Evolutionary conservation across 2,797 vertebrate species (phyloP).

Genomic region (Clarias platycephalus): DNA sequence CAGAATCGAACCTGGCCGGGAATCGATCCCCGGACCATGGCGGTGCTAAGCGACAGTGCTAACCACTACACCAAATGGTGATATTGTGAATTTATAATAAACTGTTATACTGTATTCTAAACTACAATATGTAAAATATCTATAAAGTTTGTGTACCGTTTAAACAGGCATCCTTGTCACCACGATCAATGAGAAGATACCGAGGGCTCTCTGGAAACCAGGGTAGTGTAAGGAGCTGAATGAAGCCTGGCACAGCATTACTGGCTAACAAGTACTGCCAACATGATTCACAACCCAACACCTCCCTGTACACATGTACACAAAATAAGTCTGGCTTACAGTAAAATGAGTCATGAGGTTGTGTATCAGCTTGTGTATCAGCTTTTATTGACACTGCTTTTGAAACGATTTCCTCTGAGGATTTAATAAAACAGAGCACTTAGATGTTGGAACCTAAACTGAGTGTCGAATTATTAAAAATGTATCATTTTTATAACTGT

Average conservation of each 20-base stretch:
- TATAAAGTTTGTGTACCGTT: slow-evolving; percentile 67
- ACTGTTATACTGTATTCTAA: neutral
- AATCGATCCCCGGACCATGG: no score
- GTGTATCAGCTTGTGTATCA: neutral
- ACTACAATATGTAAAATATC: neutral
- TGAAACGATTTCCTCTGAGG: neutral
- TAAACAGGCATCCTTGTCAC: slow-evolving; percentile 82
- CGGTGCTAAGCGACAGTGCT: no score
- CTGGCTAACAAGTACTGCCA: slow-evolving; percentile 89
- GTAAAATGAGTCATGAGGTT: neutral
- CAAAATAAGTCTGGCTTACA: neutral
- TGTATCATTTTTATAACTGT: neutral
- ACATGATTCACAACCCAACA: slow-evolving; percentile 79
- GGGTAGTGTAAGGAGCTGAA: slow-evolving; percentile 85
- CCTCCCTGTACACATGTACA: slow-evolving; percentile 73
- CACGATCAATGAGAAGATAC: slow-evolving; percentile 87
- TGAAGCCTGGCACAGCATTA: slow-evolving; percentile 81
- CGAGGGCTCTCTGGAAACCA: slow-evolving; percentile 91
- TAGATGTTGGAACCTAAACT: neutral
- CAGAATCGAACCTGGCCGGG: no score
- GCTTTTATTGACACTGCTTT: neutral
- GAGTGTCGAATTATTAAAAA: neutral
- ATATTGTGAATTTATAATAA: neutral
- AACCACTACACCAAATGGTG: neutral
- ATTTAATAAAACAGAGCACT: neutral